These are phyloP conservation scores for Prosopocoilus inquinatus DNA, from an alignment of 2,888 invertebrate species.

Conservation along the genomic window DNA sequence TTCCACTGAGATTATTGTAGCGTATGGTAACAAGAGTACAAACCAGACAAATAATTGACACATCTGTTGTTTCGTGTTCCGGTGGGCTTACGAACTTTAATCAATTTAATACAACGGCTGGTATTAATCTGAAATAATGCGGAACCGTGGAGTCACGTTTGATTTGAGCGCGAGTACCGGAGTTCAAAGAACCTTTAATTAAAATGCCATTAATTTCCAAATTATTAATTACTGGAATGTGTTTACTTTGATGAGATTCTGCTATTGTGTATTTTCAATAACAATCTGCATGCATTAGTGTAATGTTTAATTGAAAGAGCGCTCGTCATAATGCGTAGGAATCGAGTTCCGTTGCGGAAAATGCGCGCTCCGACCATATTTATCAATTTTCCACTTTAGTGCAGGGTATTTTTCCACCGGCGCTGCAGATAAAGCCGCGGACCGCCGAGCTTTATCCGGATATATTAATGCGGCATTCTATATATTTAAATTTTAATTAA, in stretches of 20 bases:
- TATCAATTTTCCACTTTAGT: no score
- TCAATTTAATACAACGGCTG: slow-evolving; percentile 5
- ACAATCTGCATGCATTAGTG: no score
- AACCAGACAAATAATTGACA: slow-evolving; percentile 11
- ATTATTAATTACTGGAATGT: background rate
- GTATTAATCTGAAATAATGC: background rate
- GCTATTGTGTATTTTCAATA: no score
- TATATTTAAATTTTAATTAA: slow-evolving; percentile 7
- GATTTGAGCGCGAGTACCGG: background rate
- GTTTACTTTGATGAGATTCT: background rate
- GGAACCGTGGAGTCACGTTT: background rate
- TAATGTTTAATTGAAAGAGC: no score
- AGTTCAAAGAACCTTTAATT: background rate
- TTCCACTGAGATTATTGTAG: no score
- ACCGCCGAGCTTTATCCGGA: background rate
- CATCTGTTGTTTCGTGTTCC: slow-evolving; percentile 1
- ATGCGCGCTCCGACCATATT: no score
- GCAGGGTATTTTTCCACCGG: no score
- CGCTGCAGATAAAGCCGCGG: background rate
- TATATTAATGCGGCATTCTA: background rate
- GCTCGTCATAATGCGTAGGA: no score
- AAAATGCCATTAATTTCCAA: background rate
- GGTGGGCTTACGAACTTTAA: slow-evolving; percentile 6
- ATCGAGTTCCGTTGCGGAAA: no score
- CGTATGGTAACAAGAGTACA: background rate